phyloP scores from a whole-genome alignment of 2,113 vertebrate species.

The Toxotes jaculatrix region DNA sequence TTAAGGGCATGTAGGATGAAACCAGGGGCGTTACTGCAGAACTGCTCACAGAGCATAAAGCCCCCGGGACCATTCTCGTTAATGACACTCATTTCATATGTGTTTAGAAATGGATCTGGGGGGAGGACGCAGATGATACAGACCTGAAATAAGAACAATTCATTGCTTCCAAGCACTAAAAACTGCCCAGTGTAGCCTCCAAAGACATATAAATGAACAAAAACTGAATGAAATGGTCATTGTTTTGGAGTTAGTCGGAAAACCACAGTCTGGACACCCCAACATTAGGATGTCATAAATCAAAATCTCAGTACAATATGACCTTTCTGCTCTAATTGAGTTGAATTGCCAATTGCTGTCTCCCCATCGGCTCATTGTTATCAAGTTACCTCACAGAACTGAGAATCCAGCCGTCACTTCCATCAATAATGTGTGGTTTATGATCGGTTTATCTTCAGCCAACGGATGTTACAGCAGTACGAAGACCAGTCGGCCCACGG shows the following conservation, averaged over 20 bases:
- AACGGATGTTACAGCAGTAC: conserved; percentile 15
- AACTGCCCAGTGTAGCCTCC: background rate
- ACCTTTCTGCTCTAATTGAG: background rate
- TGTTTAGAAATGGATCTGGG: background rate
- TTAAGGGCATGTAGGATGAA: conserved; percentile 25
- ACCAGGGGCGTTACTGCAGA: background rate
- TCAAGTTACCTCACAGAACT: background rate
- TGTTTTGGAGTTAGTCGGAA: background rate
- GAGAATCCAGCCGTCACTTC: background rate
- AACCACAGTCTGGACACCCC: background rate
- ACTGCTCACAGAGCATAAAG: conserved; percentile 3
- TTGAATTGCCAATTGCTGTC: background rate
- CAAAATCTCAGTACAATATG: background rate
- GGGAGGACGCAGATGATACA: background rate
- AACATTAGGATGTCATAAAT: background rate
- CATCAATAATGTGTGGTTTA: background rate
- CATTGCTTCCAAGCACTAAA: no score
- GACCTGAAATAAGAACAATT: conserved; percentile 7
- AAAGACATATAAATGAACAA: background rate
- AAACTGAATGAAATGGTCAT: background rate
- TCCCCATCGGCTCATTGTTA: background rate
- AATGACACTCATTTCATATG: conserved; percentile 1
- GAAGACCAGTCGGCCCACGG: conserved; percentile 5
- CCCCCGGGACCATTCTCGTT: background rate
- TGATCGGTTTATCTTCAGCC: conserved; percentile 39